These are phyloP conservation scores for Altica lythri DNA, from an alignment of 2,888 invertebrate species.

Conservation along the genomic window DNA sequence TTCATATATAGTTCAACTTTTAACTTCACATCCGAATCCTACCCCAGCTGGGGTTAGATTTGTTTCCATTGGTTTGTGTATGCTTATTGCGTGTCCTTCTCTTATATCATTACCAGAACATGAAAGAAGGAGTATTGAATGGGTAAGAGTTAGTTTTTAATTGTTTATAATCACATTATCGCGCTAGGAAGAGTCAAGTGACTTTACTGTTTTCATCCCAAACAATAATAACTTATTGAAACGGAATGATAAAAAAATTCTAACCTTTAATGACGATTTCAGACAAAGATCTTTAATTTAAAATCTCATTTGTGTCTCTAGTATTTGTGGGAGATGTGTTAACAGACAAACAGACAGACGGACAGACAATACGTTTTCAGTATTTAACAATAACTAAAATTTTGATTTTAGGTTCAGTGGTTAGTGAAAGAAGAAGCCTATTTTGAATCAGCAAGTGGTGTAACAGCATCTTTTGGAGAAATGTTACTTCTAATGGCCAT, in stretches of 20 bases:
- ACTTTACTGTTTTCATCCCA: too few relatives aligned
- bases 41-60: slow-evolving; percentile 92
- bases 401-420: slow-evolving; percentile 71
- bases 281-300: too few relatives aligned
- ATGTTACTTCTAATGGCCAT: slow-evolving; percentile 95
- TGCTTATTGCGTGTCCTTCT: slow-evolving; percentile 92
- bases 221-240: too few relatives aligned
- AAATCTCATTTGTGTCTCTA: neutral
- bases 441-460: slow-evolving; percentile 83
- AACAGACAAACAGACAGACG: too few relatives aligned
- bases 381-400: neutral
- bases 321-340: too few relatives aligned
- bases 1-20: slow-evolving; percentile 76
- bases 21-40: slow-evolving; percentile 86
- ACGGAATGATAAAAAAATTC: too few relatives aligned
- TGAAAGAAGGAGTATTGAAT: slow-evolving; percentile 86
- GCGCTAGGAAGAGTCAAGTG: too few relatives aligned
- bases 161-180: too few relatives aligned
- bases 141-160: slow-evolving; percentile 60
- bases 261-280: too few relatives aligned
- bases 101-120: slow-evolving; percentile 72
- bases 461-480: slow-evolving; percentile 90
- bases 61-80: slow-evolving; percentile 89
- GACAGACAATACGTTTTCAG: too few relatives aligned
- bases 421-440: slow-evolving; percentile 88